Percentiles rank a stretch among this genome's conserved stretches.
Evolutionary conservation across 2,113 vertebrate species (phyloP).

Genomic region (Gnathonemus echidnorhynchus): DNA sequence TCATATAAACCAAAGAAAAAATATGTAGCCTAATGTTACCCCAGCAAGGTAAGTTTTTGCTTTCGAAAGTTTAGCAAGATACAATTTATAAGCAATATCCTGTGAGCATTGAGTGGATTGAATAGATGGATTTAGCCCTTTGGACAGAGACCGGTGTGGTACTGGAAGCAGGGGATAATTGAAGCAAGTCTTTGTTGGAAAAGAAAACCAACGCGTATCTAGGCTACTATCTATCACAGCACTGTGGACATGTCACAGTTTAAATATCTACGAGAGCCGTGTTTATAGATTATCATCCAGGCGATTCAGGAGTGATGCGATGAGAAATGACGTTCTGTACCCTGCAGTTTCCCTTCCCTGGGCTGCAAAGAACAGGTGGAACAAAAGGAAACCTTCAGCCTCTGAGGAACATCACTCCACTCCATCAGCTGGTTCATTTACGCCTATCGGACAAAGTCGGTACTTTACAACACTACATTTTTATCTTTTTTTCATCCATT

Average conservation of each 20-base stretch:
- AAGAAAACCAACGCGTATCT: neutral
- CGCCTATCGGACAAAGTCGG: neutral
- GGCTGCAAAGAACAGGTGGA: neutral
- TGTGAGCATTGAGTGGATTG: neutral
- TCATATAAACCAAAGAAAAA: neutral
- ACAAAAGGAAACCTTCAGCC: neutral
- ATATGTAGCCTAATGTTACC: neutral
- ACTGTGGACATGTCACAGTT: constrained; percentile 7
- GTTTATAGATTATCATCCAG: neutral
- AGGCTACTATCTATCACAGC: neutral
- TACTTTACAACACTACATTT: neutral
- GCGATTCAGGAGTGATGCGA: neutral
- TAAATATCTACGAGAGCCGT: neutral
- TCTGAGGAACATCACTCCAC: neutral
- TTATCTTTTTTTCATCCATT: neutral
- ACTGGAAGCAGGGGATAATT: neutral
- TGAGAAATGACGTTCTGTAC: neutral
- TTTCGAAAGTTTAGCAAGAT: neutral
- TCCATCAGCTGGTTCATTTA: neutral
- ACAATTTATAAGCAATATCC: neutral
- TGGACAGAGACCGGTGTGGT: neutral
- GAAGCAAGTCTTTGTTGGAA: neutral
- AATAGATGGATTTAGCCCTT: neutral
- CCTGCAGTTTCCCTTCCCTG: neutral
- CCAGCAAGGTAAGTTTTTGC: neutral